phyloP scores from a whole-genome alignment of 2,113 vertebrate species.

The Hippotragus niger region DNA sequence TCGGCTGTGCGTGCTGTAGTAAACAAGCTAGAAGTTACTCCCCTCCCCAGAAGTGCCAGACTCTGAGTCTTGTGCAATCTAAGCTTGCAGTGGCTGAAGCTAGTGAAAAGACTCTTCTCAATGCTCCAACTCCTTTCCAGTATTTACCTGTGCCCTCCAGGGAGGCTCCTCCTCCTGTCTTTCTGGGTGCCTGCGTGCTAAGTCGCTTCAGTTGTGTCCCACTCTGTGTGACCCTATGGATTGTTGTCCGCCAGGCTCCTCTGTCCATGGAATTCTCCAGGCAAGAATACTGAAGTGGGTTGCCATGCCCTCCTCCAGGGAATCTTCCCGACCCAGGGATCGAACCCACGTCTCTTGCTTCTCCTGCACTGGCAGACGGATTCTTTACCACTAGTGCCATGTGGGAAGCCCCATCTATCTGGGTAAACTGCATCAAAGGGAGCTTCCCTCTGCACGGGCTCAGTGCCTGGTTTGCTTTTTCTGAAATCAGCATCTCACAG shows the following conservation, averaged over 20 bases:
- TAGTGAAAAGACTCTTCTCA: background rate
- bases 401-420: background rate
- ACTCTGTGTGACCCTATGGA: background rate
- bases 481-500: background rate
- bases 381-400: background rate
- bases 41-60: background rate
- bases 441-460: background rate
- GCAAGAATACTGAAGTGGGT: background rate
- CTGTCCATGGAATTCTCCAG: background rate
- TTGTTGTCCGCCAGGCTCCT: background rate
- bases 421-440: background rate
- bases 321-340: background rate
- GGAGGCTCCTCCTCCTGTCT: fast-evolving
- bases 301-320: background rate
- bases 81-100: background rate
- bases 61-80: background rate
- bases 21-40: background rate
- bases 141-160: no score
- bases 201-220: background rate
- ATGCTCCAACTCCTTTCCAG: background rate
- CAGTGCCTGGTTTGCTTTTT: background rate
- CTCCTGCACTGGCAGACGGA: background rate
- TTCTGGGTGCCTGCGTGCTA: background rate
- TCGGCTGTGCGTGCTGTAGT: background rate
- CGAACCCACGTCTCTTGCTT: background rate